Conservation (phyloP, 2,888 invertebrate genomes). For the Cremastobaeus sp. region DNA sequence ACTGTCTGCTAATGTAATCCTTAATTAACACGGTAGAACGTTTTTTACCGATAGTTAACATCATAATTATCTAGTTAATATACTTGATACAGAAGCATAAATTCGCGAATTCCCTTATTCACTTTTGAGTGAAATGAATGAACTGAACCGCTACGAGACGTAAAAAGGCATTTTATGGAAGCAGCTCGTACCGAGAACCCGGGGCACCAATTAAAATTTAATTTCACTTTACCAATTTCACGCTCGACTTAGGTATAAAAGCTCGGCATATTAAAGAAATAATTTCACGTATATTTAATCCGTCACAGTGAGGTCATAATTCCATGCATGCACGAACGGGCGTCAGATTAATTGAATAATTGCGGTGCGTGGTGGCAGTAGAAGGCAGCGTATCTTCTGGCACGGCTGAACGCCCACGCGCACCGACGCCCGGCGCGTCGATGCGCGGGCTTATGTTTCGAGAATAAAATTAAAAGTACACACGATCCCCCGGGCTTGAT, state of each 20-base stretch:
- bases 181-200: no score
- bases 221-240: constrained; percentile 30
- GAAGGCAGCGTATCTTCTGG: constrained; percentile 32
- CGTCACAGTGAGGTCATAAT: constrained; percentile 39
- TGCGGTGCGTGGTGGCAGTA: constrained; percentile 37
- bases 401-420: constrained; percentile 33
- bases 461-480: constrained; percentile 30
- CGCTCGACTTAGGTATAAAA: constrained; percentile 29
- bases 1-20: no score
- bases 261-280: constrained; percentile 50
- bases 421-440: no score
- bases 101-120: no score
- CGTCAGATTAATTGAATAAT: constrained; percentile 52
- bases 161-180: no score
- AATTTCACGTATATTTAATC: constrained; percentile 44
- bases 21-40: no score
- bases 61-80: no score
- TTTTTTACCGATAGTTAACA: no score
- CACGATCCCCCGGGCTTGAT: constrained; percentile 9
- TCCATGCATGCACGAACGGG: constrained; percentile 39
- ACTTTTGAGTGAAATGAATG: no score
- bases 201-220: constrained; percentile 22
- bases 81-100: no score
- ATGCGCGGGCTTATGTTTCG: constrained; percentile 23
- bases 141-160: no score